Conservation (phyloP, 30 jellyfish, hydroid and myxozoan genomes). For the Aurelia aurita region DNA sequence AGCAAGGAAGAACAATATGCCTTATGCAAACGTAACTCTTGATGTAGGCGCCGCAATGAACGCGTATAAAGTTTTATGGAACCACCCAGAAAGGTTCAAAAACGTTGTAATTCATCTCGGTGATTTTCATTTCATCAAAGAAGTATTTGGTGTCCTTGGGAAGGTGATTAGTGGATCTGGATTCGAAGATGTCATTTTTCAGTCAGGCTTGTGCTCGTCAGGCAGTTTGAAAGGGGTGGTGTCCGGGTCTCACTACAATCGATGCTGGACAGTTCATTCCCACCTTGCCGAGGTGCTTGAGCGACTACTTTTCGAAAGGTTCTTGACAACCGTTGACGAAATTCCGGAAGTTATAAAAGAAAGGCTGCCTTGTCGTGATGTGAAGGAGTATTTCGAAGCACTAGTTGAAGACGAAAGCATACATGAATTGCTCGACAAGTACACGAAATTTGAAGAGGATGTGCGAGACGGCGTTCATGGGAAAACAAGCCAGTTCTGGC, state of each 20-base stretch:
- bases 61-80: constrained; percentile 49
- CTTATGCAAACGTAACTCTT: constrained; percentile 39
- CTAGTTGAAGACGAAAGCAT: constrained; percentile 25
- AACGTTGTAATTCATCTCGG: constrained; percentile 65
- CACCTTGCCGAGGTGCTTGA: constrained; percentile 39
- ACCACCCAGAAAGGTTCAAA: constrained; percentile 28
- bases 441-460: constrained; percentile 26
- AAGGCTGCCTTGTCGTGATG: constrained; percentile 37
- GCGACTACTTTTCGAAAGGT: constrained; percentile 47
- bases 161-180: constrained; percentile 54
- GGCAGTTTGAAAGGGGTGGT: constrained; percentile 56
- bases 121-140: constrained; percentile 71
- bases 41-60: constrained; percentile 70
- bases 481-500: constrained; percentile 30
- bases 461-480: constrained; percentile 19
- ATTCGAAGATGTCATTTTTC: constrained; percentile 57
- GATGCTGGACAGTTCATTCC: constrained; percentile 53
- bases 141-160: constrained; percentile 38
- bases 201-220: constrained; percentile 46
- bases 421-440: constrained; percentile 23
- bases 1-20: constrained; percentile 29
- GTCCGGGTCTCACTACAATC: constrained; percentile 55
- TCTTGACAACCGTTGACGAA: constrained; percentile 17
- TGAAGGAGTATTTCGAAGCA: constrained; percentile 17
- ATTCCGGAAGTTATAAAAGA: constrained; percentile 4